Conservation (phyloP, 2,888 invertebrate genomes). For the Panzeria rudis region DNA sequence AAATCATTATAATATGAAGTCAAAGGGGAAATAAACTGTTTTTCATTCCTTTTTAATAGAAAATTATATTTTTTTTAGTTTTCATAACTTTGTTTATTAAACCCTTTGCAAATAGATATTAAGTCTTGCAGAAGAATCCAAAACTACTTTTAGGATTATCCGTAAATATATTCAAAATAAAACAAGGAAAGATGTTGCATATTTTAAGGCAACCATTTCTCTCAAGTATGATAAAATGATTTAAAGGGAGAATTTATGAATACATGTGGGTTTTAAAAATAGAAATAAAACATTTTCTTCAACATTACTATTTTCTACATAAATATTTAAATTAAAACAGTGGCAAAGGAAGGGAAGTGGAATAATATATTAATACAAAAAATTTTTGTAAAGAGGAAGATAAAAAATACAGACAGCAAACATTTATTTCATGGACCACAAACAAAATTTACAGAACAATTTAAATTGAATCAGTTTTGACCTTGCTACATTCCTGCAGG, state of each 20-base stretch:
- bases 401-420: background rate
- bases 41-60: background rate
- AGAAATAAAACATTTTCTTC: background rate
- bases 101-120: constrained; percentile 1
- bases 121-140: background rate
- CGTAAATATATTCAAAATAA: background rate
- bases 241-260: background rate
- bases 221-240: background rate
- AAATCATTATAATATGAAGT: background rate
- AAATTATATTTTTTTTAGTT: background rate
- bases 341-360: no score
- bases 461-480: no score
- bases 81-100: background rate
- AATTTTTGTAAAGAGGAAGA: background rate
- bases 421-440: background rate
- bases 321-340: background rate
- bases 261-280: background rate
- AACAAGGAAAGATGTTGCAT: constrained; percentile 6
- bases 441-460: no score
- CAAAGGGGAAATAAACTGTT: background rate
- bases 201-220: constrained; percentile 5
- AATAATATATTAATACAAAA: no score
- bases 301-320: background rate
- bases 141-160: constrained; percentile 3
- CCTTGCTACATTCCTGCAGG: no score